Evolutionary conservation across 1,140 invertebrate genomes (phyloP).

Genomic region (Sitobion miscanthi): DNA sequence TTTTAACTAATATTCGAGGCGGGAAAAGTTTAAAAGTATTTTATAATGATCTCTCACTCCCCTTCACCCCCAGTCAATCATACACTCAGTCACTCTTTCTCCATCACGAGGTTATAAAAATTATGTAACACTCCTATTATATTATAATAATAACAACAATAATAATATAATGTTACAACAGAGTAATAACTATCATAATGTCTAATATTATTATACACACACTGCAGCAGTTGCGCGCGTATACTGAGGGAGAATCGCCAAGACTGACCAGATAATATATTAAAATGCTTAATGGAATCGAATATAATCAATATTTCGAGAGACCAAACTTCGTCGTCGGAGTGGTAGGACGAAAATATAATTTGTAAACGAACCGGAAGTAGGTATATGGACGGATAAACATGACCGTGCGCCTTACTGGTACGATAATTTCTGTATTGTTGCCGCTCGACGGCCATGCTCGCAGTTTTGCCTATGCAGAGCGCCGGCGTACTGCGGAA

Average conservation of each 20-base stretch:
- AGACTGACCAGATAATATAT: not conserved
- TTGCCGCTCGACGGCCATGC: not conserved
- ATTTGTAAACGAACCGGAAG: not conserved
- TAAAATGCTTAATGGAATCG: not conserved
- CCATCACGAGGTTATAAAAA: not conserved
- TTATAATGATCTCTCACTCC: not conserved
- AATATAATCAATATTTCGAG: not conserved
- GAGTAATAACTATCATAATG: not conserved
- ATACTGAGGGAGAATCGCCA: not conserved
- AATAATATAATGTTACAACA: not conserved
- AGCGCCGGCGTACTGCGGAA: not conserved
- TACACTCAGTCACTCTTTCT: not conserved
- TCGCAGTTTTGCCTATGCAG: not conserved
- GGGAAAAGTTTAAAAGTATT: slow-evolving; percentile 5
- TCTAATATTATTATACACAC: not conserved
- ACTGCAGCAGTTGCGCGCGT: not conserved
- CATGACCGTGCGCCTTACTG: not conserved
- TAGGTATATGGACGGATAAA: not conserved
- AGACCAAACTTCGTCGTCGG: not conserved
- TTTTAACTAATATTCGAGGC: slow-evolving; percentile 45
- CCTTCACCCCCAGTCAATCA: not conserved
- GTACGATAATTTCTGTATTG: not conserved
- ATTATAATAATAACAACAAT: not conserved
- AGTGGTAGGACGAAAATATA: not conserved
- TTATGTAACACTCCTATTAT: not conserved